Evolutionary conservation across 2,797 vertebrate genomes (phyloP).

Genomic region (Acipenser oxyrinchus): DNA sequence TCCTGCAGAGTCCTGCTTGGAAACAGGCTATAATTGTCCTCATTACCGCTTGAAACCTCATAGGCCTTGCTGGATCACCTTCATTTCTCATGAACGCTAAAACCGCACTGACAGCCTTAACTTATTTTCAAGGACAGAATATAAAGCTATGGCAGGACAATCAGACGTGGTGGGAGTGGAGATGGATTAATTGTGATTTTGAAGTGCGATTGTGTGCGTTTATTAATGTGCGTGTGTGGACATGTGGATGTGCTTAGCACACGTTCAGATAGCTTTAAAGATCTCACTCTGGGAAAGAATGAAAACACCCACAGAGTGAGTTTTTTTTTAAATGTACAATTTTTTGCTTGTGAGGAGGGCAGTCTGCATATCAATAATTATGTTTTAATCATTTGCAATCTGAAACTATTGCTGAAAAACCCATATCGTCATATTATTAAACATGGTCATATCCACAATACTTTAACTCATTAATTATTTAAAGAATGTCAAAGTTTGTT

Average conservation of each 20-base stretch:
- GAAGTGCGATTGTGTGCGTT: constrained; percentile 19
- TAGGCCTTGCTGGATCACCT: constrained; percentile 25
- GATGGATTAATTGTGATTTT: constrained; percentile 22
- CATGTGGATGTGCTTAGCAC: background rate
- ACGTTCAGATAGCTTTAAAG: no score
- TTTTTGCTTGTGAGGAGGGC: constrained; percentile 12
- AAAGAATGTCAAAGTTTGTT: no score
- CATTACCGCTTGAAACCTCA: constrained; percentile 20
- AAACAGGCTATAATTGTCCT: constrained; percentile 32
- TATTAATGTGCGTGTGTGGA: constrained; percentile 7
- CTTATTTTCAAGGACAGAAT: constrained; percentile 17
- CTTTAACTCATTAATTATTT: no score
- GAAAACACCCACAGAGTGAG: constrained; percentile 14
- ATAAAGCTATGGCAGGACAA: constrained; percentile 13
- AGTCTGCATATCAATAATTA: no score
- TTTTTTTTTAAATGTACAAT: constrained; percentile 14
- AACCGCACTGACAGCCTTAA: constrained; percentile 26
- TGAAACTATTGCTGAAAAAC: no score
- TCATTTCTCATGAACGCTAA: constrained; percentile 25
- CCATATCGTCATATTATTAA: no score
- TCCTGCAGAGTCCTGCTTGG: constrained; percentile 27
- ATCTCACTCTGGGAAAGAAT: constrained; percentile 10
- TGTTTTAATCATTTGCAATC: no score
- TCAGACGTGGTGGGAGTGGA: constrained; percentile 11
- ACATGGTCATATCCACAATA: no score